Conservation (phyloP, 2,113 vertebrate genomes). For the Entosphenus tridentatus region DNA sequence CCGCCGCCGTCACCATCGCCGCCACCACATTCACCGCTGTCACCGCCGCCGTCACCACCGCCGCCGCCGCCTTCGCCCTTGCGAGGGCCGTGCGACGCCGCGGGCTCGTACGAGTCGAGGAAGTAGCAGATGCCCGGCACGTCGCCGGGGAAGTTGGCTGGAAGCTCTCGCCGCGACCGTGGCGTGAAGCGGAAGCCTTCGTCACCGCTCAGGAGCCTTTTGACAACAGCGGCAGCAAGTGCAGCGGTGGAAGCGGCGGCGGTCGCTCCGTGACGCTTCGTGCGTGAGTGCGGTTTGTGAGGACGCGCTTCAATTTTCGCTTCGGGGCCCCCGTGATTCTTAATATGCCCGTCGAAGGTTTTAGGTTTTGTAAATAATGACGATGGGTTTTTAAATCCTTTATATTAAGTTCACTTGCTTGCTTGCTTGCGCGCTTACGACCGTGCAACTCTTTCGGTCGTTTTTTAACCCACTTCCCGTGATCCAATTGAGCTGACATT, state of each 20-base stretch:
- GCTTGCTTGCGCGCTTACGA: too few species aligned
- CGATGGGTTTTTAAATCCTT: too few species aligned
- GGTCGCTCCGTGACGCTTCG: not conserved
- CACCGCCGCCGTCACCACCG: too few species aligned
- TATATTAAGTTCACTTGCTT: too few species aligned
- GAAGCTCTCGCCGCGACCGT: constrained; percentile 81
- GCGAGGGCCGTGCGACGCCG: too few species aligned
- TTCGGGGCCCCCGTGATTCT: not conserved
- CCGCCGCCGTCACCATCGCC: too few species aligned
- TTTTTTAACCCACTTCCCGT: too few species aligned
- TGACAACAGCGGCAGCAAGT: constrained; percentile 7
- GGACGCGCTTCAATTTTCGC: not conserved
- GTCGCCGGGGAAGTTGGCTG: constrained; percentile 95
- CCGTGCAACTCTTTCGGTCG: too few species aligned
- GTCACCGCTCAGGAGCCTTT: constrained; percentile 73
- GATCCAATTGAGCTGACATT: too few species aligned
- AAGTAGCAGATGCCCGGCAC: constrained; percentile 93
- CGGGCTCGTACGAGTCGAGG: constrained; percentile 55
- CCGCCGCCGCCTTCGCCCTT: too few species aligned
- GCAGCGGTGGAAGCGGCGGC: not conserved
- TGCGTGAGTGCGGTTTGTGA: not conserved
- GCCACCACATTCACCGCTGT: too few species aligned
- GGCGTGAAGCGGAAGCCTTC: constrained; percentile 69
- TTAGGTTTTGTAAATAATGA: not conserved
- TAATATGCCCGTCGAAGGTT: not conserved